Percentiles rank a stretch among this genome's conserved stretches.
Evolutionary conservation across 2,888 invertebrate species (phyloP).

Genomic region (Chloromyia formosa): DNA sequence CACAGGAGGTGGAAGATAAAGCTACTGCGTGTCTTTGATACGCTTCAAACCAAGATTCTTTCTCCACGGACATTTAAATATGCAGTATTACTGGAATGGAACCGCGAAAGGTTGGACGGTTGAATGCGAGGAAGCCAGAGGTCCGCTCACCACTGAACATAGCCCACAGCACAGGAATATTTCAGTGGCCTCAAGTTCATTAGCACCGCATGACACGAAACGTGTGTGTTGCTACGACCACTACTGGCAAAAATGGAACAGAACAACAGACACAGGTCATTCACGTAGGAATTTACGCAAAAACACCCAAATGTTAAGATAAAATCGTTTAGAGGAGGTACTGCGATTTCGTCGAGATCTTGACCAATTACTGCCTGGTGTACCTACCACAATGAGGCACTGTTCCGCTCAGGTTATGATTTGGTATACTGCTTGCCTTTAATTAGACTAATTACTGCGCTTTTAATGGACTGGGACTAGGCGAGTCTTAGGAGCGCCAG

Average conservation of each 20-base stretch:
- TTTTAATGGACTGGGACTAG: too few relatives aligned
- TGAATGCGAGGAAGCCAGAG: neutral
- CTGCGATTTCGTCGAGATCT: neutral
- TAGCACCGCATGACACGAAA: slow-evolving; percentile 27
- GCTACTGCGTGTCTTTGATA: neutral
- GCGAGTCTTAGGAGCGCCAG: too few relatives aligned
- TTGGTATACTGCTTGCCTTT: too few relatives aligned
- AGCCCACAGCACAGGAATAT: too few relatives aligned
- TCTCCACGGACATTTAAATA: too few relatives aligned
- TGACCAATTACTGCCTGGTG: too few relatives aligned
- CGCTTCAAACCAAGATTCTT: neutral
- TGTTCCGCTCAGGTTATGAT: too few relatives aligned
- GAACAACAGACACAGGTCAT: neutral
- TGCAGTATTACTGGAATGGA: too few relatives aligned
- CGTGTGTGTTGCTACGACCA: slow-evolving; percentile 1
- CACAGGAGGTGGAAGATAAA: slow-evolving; percentile 1
- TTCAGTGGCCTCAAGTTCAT: slow-evolving; percentile 32
- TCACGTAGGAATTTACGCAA: neutral
- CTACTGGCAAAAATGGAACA: neutral
- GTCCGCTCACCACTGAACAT: neutral
- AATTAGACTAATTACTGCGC: too few relatives aligned
- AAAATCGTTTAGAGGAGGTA: neutral
- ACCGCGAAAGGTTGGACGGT: neutral
- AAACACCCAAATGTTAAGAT: neutral
- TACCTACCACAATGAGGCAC: too few relatives aligned